Conservation (phyloP, 37 sponge, comb jelly and placozoan species). For the Sycon ciliatum region DNA sequence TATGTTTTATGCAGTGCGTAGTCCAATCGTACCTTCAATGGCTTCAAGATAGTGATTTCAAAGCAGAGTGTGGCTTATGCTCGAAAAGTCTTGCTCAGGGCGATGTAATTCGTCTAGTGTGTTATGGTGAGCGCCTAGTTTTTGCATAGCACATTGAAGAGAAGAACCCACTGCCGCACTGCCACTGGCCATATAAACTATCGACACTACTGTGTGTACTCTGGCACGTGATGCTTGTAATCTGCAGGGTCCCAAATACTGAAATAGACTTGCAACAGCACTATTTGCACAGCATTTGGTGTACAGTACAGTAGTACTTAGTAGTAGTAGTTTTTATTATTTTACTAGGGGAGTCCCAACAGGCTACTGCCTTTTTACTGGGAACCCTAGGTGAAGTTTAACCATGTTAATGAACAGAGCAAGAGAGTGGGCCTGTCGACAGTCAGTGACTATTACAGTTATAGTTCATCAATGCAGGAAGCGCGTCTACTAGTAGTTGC, state of each 20-base stretch:
- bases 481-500: no score
- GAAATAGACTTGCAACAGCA: not conserved
- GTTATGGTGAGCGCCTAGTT: constrained; percentile 45
- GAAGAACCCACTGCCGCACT: not conserved
- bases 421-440: no score
- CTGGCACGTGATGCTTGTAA: constrained; percentile 10
- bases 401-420: no score
- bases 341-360: no score
- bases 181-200: no score
- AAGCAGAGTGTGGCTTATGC: constrained; percentile 67
- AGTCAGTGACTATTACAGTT: no score
- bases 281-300: not conserved
- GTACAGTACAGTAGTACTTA: no score
- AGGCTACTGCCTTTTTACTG: no score
- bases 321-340: no score
- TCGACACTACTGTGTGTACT: no score
- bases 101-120: constrained; percentile 62
- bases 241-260: not conserved
- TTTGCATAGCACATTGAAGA: not conserved
- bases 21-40: constrained; percentile 85
- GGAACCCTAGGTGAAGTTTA: no score
- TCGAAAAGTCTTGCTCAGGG: constrained; percentile 41
- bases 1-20: constrained; percentile 52
- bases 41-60: constrained; percentile 89
- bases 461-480: no score